Base-by-base conservation (phyloP, 2,797 vertebrate species). In the Tenualosa ilisha region DNA sequence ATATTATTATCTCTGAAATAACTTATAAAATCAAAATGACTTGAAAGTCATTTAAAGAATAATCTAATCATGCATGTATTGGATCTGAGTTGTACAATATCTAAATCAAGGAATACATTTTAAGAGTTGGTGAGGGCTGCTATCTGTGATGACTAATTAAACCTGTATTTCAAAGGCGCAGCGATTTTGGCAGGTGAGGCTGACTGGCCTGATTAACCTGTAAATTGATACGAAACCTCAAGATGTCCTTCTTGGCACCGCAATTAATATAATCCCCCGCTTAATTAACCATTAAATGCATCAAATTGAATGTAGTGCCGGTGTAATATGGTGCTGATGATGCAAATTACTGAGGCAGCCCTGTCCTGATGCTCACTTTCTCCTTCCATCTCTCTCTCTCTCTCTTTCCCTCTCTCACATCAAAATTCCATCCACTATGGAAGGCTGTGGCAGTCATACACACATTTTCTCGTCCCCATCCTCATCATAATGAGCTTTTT, bases 181-280 rank as follows among this genome's bases (percentile, higher is more conserved):
- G 92, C 85, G 89, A 88, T 91, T 89, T 90, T 92, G 90, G 90
- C 92, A 93, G 89, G 93, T 90, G 90, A 93, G 90, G 89, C 91
- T 90, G 89, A 88, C 92, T 92, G 93, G 95, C 94, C 94, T 89
- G 92, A 94, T 95, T 95, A 95, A 95, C 95, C 94, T 91, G 89
- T 86, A 93, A 94, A 94, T 92, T 94, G 93, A 94, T 94, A 94
- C 93, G 92, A 94, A 93, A 91, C 92, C 93, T 93, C 91, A 91
- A 91, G 91, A 90, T 88, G 88, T 89, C 90, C 86, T 91, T 89
- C 88, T 89, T 91, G 89, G 89, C 88, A 89, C 81, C 86, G 59
- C 88, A 89, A 85, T 85, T 92, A 91, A 93, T 93, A 90, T 92
- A 92, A 94, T 92, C 91, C 26, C 46, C 90, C 87, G 89, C 90